Evolutionary conservation across 1,140 invertebrate genomes (phyloP).

Genomic region (Venturia canescens): DNA sequence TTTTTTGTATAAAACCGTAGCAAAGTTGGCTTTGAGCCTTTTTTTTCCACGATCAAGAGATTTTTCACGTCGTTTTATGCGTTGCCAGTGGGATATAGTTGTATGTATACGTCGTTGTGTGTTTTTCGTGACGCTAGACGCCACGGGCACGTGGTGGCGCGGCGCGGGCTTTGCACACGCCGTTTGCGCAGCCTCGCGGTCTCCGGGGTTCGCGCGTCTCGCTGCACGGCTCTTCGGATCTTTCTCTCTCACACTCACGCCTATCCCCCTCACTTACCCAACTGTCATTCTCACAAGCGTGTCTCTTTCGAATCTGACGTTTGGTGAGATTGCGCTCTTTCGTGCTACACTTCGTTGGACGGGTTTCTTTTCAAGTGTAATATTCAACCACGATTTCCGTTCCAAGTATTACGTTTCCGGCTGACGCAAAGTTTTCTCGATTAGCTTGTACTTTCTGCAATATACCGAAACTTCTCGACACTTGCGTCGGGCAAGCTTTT

Average conservation of each 20-base stretch:
- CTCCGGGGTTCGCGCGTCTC: slow-evolving; percentile 59
- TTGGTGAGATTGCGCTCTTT: slow-evolving; percentile 19
- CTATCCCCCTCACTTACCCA: not conserved
- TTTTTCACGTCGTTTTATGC: not conserved
- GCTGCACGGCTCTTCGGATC: slow-evolving; percentile 52
- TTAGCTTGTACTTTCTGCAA: not conserved
- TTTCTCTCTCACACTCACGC: not conserved
- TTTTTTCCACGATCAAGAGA: not conserved
- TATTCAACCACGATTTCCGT: too few species aligned
- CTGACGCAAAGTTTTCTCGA: too few species aligned
- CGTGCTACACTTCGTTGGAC: too few species aligned
- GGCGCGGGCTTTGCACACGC: slow-evolving; percentile 55
- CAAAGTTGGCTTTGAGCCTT: not conserved
- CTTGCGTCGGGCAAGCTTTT: not conserved
- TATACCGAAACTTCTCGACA: too few species aligned
- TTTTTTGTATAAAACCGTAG: not conserved
- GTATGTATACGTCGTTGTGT: slow-evolving; percentile 1
- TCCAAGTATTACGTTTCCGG: too few species aligned
- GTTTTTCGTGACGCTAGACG: slow-evolving; percentile 51
- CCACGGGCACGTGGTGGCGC: slow-evolving; percentile 62
- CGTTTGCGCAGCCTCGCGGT: slow-evolving; percentile 10
- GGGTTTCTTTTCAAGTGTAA: not conserved
- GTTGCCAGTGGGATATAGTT: not conserved
- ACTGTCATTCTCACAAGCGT: slow-evolving; percentile 29
- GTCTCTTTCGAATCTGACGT: slow-evolving; percentile 47